phyloP scores from a whole-genome alignment of 1,140 invertebrate species.

The Tetraneura akinire region DNA sequence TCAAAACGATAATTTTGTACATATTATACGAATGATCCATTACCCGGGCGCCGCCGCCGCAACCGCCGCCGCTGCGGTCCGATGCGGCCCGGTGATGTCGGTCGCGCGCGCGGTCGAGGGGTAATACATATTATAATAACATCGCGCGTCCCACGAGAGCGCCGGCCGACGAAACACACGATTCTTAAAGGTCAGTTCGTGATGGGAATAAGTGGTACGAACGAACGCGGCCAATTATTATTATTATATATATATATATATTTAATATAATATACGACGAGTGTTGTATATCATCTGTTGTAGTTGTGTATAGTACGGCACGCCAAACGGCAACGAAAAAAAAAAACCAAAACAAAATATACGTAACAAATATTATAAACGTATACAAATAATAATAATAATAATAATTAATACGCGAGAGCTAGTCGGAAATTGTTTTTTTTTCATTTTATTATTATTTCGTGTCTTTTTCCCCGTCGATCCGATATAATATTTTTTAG shows the following conservation, averaged over 20 bases:
- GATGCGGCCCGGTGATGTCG: not conserved
- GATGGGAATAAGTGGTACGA: constrained; percentile 39
- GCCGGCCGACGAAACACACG: constrained; percentile 30
- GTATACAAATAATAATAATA: not conserved
- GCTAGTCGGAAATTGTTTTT: constrained; percentile 14
- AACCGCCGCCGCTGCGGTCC: not conserved
- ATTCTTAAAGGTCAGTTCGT: constrained; percentile 44
- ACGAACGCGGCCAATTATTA: constrained; percentile 49
- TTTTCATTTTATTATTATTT: constrained; percentile 23
- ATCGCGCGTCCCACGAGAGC: constrained; percentile 22
- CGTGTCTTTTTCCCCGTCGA: not conserved
- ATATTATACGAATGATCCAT: constrained; percentile 51
- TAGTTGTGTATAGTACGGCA: not conserved
- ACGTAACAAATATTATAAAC: no score
- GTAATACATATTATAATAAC: not conserved
- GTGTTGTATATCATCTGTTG: no score
- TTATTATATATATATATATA: no score
- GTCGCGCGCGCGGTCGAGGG: not conserved
- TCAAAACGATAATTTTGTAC: constrained; percentile 51
- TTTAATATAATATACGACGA: no score
- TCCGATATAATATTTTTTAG: not conserved
- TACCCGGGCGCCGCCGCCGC: constrained; percentile 5
- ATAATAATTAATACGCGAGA: constrained; percentile 19
- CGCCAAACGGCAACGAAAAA: not conserved
- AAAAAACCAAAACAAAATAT: no score